phyloP scores from a whole-genome alignment of 2,113 vertebrate species.

The Anarhynchus alexandrinus region DNA sequence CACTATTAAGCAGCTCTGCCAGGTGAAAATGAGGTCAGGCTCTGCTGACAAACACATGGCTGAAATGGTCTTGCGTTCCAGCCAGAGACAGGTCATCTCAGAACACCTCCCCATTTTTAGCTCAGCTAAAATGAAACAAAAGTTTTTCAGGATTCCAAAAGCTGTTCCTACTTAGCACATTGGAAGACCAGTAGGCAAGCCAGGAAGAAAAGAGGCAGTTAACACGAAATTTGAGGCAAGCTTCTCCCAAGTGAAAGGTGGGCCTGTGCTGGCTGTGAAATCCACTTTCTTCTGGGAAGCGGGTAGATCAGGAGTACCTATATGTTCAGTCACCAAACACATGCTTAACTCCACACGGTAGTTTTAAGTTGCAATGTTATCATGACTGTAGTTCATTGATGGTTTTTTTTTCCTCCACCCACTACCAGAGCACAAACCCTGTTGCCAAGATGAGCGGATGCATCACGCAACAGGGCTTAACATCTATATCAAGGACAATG shows the following conservation, averaged over 20 bases:
- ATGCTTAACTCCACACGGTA: neutral
- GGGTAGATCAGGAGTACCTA: neutral
- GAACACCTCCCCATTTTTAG: neutral
- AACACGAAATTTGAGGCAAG: neutral
- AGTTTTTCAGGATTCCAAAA: neutral
- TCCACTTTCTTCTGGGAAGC: neutral
- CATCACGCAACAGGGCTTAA: neutral
- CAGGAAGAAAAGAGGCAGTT: neutral
- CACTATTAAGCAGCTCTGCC: neutral
- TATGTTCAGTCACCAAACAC: neutral
- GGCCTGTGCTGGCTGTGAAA: neutral
- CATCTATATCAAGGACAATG: neutral
- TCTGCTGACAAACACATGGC: neutral
- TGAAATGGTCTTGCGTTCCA: neutral
- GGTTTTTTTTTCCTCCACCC: neutral
- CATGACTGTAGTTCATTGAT: neutral
- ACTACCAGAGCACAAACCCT: neutral
- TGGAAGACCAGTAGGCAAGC: neutral
- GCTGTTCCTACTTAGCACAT: neutral
- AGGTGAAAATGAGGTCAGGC: constrained; percentile 46
- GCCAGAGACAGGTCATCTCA: constrained; percentile 41
- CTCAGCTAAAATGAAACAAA: neutral
- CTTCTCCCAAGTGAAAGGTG: neutral
- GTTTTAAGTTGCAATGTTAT: neutral
- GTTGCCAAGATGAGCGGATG: neutral